A percentile compares a stretch with the other conserved stretches of the same genome.
phyloP scores from a whole-genome alignment of 1,140 invertebrate species.

The Trichonephila clavata region DNA sequence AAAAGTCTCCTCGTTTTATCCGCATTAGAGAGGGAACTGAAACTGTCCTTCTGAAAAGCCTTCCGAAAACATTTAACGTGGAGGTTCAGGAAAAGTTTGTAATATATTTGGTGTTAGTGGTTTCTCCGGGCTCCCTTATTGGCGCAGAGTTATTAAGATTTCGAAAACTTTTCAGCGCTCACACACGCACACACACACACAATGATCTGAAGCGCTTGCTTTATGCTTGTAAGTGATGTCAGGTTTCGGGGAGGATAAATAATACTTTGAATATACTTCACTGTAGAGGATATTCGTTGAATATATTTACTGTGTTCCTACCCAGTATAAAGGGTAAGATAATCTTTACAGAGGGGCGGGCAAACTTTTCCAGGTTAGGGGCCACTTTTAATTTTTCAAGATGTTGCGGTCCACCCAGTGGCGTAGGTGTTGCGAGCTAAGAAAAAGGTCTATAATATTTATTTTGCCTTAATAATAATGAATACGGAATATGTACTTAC shows the following conservation, averaged over 20 bases:
- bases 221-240: neutral
- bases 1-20: neutral
- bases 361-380: too few relatives aligned
- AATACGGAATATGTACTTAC: too few relatives aligned
- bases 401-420: too few relatives aligned
- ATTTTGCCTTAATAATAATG: too few relatives aligned
- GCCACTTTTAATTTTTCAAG: too few relatives aligned
- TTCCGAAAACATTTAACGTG: neutral
- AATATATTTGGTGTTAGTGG: constrained; percentile 8
- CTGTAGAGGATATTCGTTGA: neutral
- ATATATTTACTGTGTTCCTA: neutral
- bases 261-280: neutral
- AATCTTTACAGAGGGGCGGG: too few relatives aligned
- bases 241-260: neutral
- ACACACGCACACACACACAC: too few relatives aligned
- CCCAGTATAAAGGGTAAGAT: neutral
- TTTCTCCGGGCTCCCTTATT: neutral
- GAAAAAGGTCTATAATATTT: too few relatives aligned
- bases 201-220: neutral
- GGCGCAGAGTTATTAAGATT: neutral
- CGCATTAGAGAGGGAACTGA: neutral
- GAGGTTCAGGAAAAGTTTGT: neutral
- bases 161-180: neutral
- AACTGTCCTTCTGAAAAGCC: neutral
- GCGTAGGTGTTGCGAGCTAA: too few relatives aligned